A percentile compares a stretch with the other conserved stretches of the same genome.
phyloP scores from a whole-genome alignment of 1,140 invertebrate genomes.

The Helicoverpa armigera region DNA sequence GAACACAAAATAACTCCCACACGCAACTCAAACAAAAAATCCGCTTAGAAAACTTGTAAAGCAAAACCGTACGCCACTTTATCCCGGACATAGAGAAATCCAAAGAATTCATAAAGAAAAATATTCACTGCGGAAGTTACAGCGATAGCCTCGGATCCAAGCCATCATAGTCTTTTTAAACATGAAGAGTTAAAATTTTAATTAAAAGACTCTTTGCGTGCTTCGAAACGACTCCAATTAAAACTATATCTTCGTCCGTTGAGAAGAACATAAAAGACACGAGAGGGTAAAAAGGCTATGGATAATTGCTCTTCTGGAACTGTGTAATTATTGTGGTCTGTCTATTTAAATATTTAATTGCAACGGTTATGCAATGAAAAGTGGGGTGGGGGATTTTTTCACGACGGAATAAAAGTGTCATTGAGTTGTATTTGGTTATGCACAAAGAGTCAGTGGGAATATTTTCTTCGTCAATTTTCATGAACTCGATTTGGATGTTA shows the following conservation, averaged over 20 bases:
- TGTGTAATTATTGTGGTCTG: conserved; percentile 56
- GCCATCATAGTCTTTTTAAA: conserved; percentile 71
- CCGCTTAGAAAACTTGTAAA: not conserved
- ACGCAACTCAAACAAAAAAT: not conserved
- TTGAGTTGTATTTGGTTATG: too few relatives aligned
- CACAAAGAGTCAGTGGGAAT: too few relatives aligned
- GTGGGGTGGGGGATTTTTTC: not conserved
- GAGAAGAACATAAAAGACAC: conserved; percentile 65
- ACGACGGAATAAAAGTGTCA: too few relatives aligned
- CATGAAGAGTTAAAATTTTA: conserved; percentile 75
- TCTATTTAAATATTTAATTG: conserved; percentile 53
- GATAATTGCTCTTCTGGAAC: conserved; percentile 62
- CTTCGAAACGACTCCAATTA: conserved; percentile 74
- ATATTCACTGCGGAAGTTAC: conserved; percentile 59
- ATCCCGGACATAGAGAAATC: conserved; percentile 12
- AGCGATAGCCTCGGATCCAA: conserved; percentile 55
- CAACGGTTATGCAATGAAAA: conserved; percentile 8
- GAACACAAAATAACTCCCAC: not conserved
- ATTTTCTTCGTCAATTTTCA: too few relatives aligned
- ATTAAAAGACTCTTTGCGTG: conserved; percentile 75
- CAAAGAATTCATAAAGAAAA: conserved; percentile 53
- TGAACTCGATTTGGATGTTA: too few relatives aligned
- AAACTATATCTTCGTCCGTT: conserved; percentile 73
- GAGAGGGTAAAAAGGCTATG: conserved; percentile 62
- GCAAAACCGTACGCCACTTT: not conserved